Evolutionary conservation across 2,888 invertebrate genomes (phyloP).

Genomic region (Oasisia sp.): DNA sequence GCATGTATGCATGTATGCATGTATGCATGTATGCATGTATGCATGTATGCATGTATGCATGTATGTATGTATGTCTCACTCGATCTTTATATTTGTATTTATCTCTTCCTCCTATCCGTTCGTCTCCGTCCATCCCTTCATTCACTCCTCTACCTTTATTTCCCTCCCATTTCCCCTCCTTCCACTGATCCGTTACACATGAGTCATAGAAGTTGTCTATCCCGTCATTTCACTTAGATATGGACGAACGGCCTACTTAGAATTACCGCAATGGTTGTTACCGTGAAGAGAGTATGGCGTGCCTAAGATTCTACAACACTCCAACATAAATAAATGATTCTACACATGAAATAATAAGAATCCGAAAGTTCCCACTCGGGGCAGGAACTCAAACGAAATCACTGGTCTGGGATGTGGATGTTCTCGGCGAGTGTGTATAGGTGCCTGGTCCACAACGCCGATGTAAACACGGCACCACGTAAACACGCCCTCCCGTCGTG

Average conservation of each 20-base stretch:
- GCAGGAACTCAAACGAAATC: neutral
- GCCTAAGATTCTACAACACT: neutral
- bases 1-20: too few relatives aligned
- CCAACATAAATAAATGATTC: neutral
- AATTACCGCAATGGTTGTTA: neutral
- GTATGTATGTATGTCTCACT: too few relatives aligned
- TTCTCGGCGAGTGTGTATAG: neutral
- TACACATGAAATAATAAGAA: neutral
- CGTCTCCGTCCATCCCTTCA: neutral
- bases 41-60: too few relatives aligned
- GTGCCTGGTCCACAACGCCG: neutral
- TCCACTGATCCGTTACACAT: too few relatives aligned
- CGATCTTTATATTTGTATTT: too few relatives aligned
- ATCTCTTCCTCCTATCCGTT: neutral
- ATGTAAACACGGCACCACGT: neutral
- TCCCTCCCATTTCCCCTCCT: too few relatives aligned
- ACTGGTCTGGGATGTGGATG: neutral
- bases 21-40: too few relatives aligned
- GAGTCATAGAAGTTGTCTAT: too few relatives aligned
- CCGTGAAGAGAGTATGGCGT: neutral
- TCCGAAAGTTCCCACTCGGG: neutral
- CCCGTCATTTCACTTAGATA: neutral
- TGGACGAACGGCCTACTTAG: neutral
- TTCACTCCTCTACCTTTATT: too few relatives aligned
- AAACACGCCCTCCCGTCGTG: neutral